Conservation (phyloP, 2,797 vertebrate genomes). For the Ptychobarbus kaznakovi region DNA sequence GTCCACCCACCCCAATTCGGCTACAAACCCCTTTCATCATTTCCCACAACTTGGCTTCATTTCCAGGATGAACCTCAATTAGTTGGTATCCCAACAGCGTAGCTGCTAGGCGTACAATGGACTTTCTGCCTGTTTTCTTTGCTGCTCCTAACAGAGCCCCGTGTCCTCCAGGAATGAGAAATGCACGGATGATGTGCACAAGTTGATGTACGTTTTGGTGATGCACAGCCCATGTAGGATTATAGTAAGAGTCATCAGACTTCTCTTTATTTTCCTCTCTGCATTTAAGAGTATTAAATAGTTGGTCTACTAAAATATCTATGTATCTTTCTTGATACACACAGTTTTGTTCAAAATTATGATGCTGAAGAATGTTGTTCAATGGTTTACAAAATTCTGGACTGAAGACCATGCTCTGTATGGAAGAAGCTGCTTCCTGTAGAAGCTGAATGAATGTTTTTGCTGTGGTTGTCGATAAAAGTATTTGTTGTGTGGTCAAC, state of each 20-base stretch:
- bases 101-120: conserved; percentile 77
- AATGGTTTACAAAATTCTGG: conserved; percentile 65
- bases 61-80: conserved; percentile 74
- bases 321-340: conserved; percentile 73
- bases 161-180: conserved; percentile 81
- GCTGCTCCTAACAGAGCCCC: conserved; percentile 74
- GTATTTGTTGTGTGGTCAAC: not conserved
- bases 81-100: conserved; percentile 71
- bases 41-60: conserved; percentile 67
- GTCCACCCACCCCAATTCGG: conserved; percentile 63
- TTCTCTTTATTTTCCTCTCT: conserved; percentile 52
- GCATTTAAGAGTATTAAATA: conserved; percentile 64
- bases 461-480: not conserved
- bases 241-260: conserved; percentile 3
- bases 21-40: conserved; percentile 75
- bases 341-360: conserved; percentile 45
- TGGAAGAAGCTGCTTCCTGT: conserved; percentile 48
- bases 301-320: conserved; percentile 67
- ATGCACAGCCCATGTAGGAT: conserved; percentile 66
- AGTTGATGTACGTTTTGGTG: conserved; percentile 75
- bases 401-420: conserved; percentile 71
- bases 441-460: conserved; percentile 52
- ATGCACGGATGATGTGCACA: conserved; percentile 76
- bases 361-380: conserved; percentile 36
- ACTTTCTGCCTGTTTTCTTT: conserved; percentile 80